A percentile compares a stretch with the other conserved stretches of the same genome.
phyloP scores from a whole-genome alignment of 1,140 invertebrate genomes.

The Eriocheir sinensis region DNA sequence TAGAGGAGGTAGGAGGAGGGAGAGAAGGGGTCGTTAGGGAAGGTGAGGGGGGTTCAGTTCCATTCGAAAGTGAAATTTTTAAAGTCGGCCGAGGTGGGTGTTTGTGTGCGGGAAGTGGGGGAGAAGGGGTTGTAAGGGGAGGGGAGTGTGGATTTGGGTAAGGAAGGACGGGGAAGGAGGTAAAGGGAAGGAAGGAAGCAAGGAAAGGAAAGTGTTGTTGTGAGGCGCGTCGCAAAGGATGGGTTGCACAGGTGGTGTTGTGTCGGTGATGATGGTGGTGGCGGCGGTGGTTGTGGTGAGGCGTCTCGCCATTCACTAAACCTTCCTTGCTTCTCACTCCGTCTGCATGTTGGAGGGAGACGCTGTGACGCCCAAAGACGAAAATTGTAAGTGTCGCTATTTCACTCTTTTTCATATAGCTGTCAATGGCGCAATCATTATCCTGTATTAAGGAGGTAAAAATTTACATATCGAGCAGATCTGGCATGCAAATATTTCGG shows the following conservation, averaged over 20 bases:
- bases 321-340: neutral
- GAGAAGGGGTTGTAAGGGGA: neutral
- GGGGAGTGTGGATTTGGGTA: neutral
- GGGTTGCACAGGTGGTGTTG: neutral
- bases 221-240: neutral
- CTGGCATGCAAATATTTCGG: no score
- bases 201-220: neutral
- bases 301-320: neutral
- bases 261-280: neutral
- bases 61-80: conserved; percentile 18
- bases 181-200: neutral
- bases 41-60: neutral
- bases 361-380: no score
- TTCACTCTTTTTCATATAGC: no score
- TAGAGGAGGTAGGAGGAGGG: no score
- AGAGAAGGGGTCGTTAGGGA: no score
- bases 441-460: no score
- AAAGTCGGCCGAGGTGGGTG: neutral
- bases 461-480: no score
- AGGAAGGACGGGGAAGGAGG: no score
- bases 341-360: neutral
- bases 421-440: no score
- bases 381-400: no score
- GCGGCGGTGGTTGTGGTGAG: no score
- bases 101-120: neutral